Conservation (phyloP, 2,113 vertebrate genomes). For the Stomatorhinus ivindoensis region DNA sequence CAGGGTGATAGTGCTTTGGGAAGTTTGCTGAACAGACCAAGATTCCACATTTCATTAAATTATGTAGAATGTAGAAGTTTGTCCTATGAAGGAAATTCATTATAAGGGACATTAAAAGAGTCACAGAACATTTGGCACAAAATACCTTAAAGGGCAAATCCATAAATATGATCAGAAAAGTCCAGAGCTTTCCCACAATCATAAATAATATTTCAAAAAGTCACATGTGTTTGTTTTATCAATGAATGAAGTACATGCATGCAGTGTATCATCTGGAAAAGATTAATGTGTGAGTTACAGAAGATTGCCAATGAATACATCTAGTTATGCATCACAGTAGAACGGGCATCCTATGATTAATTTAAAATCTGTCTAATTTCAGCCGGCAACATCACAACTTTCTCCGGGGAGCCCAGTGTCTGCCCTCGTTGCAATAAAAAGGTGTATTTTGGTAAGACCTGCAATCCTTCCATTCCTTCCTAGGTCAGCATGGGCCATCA, state of each 20-base stretch:
- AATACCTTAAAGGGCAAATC: background rate
- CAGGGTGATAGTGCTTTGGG: background rate
- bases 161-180: background rate
- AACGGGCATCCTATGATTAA: background rate
- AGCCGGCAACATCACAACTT: conserved; percentile 88
- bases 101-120: background rate
- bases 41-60: background rate
- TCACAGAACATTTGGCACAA: background rate
- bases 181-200: background rate
- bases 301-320: background rate
- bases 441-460: conserved; percentile 87
- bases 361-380: conserved; percentile 27
- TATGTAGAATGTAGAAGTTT: background rate
- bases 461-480: background rate
- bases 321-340: background rate
- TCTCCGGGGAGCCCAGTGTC: conserved; percentile 87
- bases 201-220: background rate
- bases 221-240: background rate
- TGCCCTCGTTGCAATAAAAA: conserved; percentile 89
- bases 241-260: background rate
- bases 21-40: background rate
- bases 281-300: background rate
- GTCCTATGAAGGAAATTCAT: background rate
- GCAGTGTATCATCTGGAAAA: background rate
- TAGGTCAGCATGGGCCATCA: background rate